Base-by-base conservation (phyloP, 2,113 vertebrate species). In the Murina feae region DNA sequence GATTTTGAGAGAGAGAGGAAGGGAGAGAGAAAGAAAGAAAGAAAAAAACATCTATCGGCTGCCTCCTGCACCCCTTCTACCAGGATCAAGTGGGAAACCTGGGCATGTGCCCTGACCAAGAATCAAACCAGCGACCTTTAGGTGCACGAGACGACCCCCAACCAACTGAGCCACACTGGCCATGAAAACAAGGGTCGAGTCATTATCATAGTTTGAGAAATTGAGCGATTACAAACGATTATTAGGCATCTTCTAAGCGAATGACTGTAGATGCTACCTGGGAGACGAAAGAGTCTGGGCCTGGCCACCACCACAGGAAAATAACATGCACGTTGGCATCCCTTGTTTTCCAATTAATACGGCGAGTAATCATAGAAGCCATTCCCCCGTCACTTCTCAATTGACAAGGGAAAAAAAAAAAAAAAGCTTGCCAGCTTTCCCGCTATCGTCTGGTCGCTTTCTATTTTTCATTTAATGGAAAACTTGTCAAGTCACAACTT, bases 401-500 rank as follows among this genome's bases (percentile, higher is more conserved):
- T 32, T 83, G 83, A 72, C 60, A 76, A 44, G 35, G 12, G 10
- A 23, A 65, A 81, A 30, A 72, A 25, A 66, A 71, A 30, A 72
- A 81, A 72, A 60, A 79, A 63, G 37, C 58, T 35, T 30, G 0
- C 39, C 37, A 42, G 20, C 13, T 55, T 65, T 84, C 49, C 25
- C 14, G 6, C 39, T 74, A 21, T 42, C 44, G 75, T 71, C 55
- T 42, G 44, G 35, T 39, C 39, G 58, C 53, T 42, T 85, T 53
- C 60, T 53, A 42, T 47, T 60, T 90, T 85, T 81, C 72, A 51
- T 21, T 85, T 81, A 86, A 79, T 76, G 60, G 82, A 32, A 85
- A 80, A 79, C 78, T 88, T 88, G 87, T 93, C 83, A 79, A 89
- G 75, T 80, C 49, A 86, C 87, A 94, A 83, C 55, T 91, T 75